phyloP scores from a whole-genome alignment of 2,888 invertebrate genomes.

The Drosophila monieri region DNA sequence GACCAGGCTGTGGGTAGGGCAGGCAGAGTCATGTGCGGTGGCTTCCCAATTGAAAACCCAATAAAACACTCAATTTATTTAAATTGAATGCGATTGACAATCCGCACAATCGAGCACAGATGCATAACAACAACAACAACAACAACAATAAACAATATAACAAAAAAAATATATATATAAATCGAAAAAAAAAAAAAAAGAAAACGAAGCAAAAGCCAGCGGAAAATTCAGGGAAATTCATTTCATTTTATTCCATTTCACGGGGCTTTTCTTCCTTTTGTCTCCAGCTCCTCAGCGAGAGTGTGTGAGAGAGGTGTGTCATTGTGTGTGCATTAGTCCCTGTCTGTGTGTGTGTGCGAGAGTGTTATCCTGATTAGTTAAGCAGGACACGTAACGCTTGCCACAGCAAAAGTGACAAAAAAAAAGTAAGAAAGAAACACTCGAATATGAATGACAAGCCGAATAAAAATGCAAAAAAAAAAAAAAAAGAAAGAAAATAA shows the following conservation, averaged over 20 bases:
- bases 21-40: constrained; percentile 4
- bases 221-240: constrained; percentile 23
- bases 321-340: no score
- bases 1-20: background rate
- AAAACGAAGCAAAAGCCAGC: constrained; percentile 16
- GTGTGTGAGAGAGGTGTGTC: no score
- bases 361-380: constrained; percentile 64
- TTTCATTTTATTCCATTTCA: constrained; percentile 38
- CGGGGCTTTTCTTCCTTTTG: constrained; percentile 21
- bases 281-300: constrained; percentile 3
- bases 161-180: background rate
- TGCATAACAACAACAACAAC: constrained; percentile 35
- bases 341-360: background rate
- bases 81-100: constrained; percentile 80
- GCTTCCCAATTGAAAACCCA: constrained; percentile 77
- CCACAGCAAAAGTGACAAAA: constrained; percentile 61
- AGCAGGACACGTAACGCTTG: constrained; percentile 72
- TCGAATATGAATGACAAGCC: constrained; percentile 72
- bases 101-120: constrained; percentile 36
- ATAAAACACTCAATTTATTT: constrained; percentile 81
- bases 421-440: constrained; percentile 54
- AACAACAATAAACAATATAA: constrained; percentile 3
- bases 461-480: constrained; percentile 31
- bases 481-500: constrained; percentile 2
- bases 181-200: constrained; percentile 22